Evolutionary conservation across 2,113 vertebrate species (phyloP), one percentile per base, ranked within the genome.

Genomic region (Scomber japonicus): DNA sequence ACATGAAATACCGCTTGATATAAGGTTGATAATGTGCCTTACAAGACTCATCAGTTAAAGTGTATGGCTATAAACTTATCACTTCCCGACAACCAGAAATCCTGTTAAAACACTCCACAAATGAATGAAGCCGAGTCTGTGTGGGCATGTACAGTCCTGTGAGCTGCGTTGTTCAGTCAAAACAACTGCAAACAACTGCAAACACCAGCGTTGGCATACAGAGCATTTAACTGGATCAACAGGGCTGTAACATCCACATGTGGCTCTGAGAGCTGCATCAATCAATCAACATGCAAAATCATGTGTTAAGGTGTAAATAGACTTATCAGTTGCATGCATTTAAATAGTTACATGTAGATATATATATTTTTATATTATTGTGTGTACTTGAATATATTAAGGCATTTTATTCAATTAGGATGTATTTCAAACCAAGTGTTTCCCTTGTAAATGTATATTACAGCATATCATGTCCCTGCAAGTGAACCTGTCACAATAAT

Each of bases 311-410:
- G 54, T 63, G 50, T 62, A 16, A n/a, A 73, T 72, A 4, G 17
- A 30, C 3, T 27, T 24, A 24, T 62, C 13, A 51, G 21, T 9
- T 30, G n/a, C 3, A 12, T 12, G 12, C 7, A 16, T 61, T 55
- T 30, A 9, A 24, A 44, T 27, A 13, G 24, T 24, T 24, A 24
- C 24, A 24, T 24, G 1, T 24, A 57, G 2, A 55, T 57, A 49
- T 67, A 13, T 24, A 35, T 56, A 66, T 57, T 44, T 51, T 44
- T 21, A 13, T 24, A 35, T 56, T 75, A 49, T 44, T 51, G 27
- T 21, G 16, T 31, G 24, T 44, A 59, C 30, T 57, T 66, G 27
- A 51, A 50, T 27, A 4, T 27, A 53, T 9, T 17, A 9, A 40
- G 27, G 57, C 4, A 17, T 63, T 63, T 65, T 67, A 13, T 17